Base-by-base conservation (phyloP, 2,797 vertebrate species). In the Malacoctenus gilli region DNA sequence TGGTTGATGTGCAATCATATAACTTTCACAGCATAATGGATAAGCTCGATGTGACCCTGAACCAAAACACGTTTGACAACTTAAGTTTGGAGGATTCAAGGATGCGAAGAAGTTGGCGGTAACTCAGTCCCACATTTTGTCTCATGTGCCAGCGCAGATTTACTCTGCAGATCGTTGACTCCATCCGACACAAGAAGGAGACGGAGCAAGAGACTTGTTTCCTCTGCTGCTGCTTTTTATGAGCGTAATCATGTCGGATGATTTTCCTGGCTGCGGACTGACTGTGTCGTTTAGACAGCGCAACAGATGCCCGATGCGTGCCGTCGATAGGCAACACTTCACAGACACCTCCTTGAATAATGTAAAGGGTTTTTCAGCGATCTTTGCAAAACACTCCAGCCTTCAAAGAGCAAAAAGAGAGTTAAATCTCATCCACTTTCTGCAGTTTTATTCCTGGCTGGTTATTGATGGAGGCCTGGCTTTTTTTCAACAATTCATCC, bases 371-470 rank as follows among this genome's bases (percentile, higher is more conserved):
- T 49, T 57, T 34, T 13, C 15, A 60, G 47, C n/a, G 48, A 14
- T 41, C 50, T 60, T 40, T 19, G 16, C 47, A 48, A 2, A 57
- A 47, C 39, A 41, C n/a, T 11, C 20, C 11, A 15, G 8, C 13
- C 1, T 54, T 58, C 44, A 61, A 44, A 58, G 20, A 67, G 23
- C n/a, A 14, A 20, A 37, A 55, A 61, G 41, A 58, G 20, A 67
- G 23, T 13, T 16, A 20, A 37, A 55, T 52, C 10, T 36, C 8
- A 25, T 43, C 11, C 7, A 5, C 38, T 34, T 44, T 36, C 46
- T 41, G 1, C 37, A 23, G 40, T 68, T 62, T 18, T 49, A 15
- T 66, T 16, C 28, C 3, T 11, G 9, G 2, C 30, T 46, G 7
- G 50, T 54, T 69, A 73, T 18, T 40, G 22, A 62, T 46, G 19